A percentile compares a stretch with the other conserved stretches of the same genome.
phyloP scores from a whole-genome alignment of 2,113 vertebrate genomes.

The Menura novaehollandiae region DNA sequence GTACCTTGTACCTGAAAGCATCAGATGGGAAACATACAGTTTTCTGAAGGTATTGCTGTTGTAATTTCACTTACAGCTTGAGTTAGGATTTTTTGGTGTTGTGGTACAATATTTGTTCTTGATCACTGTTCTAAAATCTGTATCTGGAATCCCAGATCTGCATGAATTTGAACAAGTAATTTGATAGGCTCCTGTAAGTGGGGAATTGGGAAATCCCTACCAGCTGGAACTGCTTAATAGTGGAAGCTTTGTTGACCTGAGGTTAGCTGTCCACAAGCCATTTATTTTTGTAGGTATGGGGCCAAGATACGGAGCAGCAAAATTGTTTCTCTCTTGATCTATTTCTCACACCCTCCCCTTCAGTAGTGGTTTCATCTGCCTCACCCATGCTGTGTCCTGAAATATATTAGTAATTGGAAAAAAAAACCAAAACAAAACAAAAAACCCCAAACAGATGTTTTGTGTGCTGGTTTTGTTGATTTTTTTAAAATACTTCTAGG shows the following conservation, averaged over 20 bases:
- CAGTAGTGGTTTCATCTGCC: neutral
- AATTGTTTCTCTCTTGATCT: neutral
- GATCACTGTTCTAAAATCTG: neutral
- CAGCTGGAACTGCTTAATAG: slow-evolving; percentile 15
- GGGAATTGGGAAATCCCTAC: slow-evolving; percentile 7
- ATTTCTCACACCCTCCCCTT: neutral
- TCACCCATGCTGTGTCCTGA: neutral
- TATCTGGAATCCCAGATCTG: neutral
- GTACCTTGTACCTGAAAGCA: neutral
- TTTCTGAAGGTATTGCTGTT: neutral
- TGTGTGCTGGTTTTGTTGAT: neutral
- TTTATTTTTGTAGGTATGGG: slow-evolving; percentile 2
- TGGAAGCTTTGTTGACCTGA: slow-evolving; percentile 25
- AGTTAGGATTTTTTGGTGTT: neutral
- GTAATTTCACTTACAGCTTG: neutral
- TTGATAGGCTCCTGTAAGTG: neutral
- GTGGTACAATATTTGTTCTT: neutral
- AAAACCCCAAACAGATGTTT: neutral
- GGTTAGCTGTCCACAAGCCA: slow-evolving; percentile 18
- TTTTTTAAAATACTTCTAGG: neutral
- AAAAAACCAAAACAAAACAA: neutral
- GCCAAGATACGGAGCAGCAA: neutral
- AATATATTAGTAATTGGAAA: neutral
- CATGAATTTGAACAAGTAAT: neutral
- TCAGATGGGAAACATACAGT: neutral